Evolutionary conservation across 2,797 vertebrate species (phyloP).

Genomic region (Petrocephalus schoutedeni): DNA sequence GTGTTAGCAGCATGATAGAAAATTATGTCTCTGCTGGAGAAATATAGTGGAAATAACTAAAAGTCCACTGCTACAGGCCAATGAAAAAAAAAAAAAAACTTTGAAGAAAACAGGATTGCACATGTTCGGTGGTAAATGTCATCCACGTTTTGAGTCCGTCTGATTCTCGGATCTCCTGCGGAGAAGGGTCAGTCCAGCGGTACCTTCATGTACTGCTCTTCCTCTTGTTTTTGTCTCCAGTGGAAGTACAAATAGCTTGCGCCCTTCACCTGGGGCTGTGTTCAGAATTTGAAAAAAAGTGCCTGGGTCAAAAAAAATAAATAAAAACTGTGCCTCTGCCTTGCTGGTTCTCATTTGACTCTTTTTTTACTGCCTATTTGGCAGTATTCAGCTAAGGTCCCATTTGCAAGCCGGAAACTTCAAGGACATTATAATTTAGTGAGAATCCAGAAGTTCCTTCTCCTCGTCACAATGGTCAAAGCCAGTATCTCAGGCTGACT

Average conservation of each 20-base stretch:
- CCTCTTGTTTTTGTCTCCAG: not conserved
- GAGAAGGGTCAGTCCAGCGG: not conserved
- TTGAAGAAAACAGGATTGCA: not conserved
- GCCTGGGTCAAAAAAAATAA: not conserved
- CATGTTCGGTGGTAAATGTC: slow-evolving; percentile 13
- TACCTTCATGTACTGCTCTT: not conserved
- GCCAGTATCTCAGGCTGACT: not conserved
- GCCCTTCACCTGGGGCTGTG: not conserved
- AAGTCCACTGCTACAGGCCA: not conserved
- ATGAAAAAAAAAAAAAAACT: not conserved
- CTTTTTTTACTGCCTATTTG: not conserved
- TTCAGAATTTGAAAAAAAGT: not conserved
- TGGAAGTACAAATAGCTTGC: not conserved
- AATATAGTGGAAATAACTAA: not conserved
- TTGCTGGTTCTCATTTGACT: not conserved
- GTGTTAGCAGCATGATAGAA: not conserved
- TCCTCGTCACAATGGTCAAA: not conserved
- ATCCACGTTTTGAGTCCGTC: not conserved
- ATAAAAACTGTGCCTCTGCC: not conserved
- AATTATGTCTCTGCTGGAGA: slow-evolving; percentile 5
- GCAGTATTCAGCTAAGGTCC: not conserved
- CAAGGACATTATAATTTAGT: not conserved
- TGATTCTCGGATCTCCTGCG: not conserved
- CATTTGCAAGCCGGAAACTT: not conserved
- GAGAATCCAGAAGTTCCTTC: not conserved